Evolutionary conservation across 2,888 invertebrate genomes (phyloP).

Genomic region (Aelia acuminata): DNA sequence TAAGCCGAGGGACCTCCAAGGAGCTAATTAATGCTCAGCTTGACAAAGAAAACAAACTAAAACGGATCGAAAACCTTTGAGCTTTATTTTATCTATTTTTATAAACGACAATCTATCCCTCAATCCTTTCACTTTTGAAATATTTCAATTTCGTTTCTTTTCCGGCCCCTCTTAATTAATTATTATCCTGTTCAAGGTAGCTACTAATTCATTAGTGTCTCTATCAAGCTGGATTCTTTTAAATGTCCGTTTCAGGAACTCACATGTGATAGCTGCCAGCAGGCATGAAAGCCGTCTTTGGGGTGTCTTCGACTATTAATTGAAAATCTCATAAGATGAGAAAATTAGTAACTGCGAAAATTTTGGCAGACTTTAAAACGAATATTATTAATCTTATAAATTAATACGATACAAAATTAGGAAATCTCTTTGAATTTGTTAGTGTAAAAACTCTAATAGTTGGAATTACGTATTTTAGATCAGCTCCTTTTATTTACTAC

Average conservation of each 20-base stretch:
- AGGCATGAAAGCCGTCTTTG: too few relatives aligned
- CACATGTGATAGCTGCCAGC: not conserved
- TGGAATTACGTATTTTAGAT: too few relatives aligned
- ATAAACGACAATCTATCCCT: not conserved
- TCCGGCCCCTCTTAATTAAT: slow-evolving; percentile 43
- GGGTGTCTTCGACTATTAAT: too few relatives aligned
- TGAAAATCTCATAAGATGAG: too few relatives aligned
- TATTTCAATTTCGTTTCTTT: slow-evolving; percentile 40
- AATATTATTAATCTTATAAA: too few relatives aligned
- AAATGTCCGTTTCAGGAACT: not conserved
- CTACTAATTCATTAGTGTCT: slow-evolving; percentile 34
- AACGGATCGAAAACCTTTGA: not conserved
- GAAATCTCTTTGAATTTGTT: too few relatives aligned
- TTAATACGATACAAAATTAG: too few relatives aligned
- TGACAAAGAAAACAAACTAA: slow-evolving; percentile 15
- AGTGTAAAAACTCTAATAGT: too few relatives aligned
- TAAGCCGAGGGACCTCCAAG: not conserved
- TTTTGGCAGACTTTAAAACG: too few relatives aligned
- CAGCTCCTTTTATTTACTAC: too few relatives aligned
- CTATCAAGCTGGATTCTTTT: not conserved
- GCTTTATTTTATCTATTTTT: not conserved
- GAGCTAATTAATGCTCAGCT: not conserved
- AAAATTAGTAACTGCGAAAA: too few relatives aligned
- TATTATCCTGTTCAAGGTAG: not conserved
- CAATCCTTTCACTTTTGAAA: slow-evolving; percentile 43